Evolutionary conservation across 2,797 vertebrate genomes (phyloP), one percentile per base, ranked within the genome.

Genomic region (Stomatorhinus walkeri): DNA sequence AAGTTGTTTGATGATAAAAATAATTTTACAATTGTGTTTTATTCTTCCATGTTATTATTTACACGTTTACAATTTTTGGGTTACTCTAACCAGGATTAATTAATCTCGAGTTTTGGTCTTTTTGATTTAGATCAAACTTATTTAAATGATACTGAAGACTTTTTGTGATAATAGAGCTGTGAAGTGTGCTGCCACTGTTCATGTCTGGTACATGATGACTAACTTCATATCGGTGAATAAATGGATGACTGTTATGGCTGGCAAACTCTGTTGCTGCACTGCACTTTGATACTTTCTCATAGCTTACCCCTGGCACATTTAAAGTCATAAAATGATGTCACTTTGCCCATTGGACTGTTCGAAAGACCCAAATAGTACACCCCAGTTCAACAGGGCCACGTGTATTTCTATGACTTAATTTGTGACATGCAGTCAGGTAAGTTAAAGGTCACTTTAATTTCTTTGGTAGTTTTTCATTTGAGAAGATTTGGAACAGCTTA

Each of bases 271-370:
- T 12, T 68, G 36, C 28, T 28, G 54, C 40, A 40, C 56, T 91
- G 91, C 14, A 92, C 93, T 94, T 92, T 92, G 90, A 54, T 59
- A 79, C 19, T 32, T 68, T 79, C 4, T 79, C 16, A 79, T 43
- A 40, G 72, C 88, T 87, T 46, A 85, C 52, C 54, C 24, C 83
- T 59, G 81, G 68, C 32, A 87, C 43, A 89, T 72, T 68, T 10
- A 89, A 16, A 43, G 7, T 88, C 89, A 90, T 84, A 88, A 89
- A 87, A 61, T 43, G 48, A 87, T n/a, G 87, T 90, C 68, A 91
- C 87, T 72, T 14, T 88, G 90, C 43, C 36, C 90, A 89, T 79
- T 48, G 40, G 24, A 91, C 90, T 56, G 52, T 87, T 87, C 10
- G 52, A 56, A 36, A 56, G 85, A 56, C 28, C 88, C 10, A 14